Conservation (phyloP, 1,140 invertebrate genomes). For the Pantala flavescens region DNA sequence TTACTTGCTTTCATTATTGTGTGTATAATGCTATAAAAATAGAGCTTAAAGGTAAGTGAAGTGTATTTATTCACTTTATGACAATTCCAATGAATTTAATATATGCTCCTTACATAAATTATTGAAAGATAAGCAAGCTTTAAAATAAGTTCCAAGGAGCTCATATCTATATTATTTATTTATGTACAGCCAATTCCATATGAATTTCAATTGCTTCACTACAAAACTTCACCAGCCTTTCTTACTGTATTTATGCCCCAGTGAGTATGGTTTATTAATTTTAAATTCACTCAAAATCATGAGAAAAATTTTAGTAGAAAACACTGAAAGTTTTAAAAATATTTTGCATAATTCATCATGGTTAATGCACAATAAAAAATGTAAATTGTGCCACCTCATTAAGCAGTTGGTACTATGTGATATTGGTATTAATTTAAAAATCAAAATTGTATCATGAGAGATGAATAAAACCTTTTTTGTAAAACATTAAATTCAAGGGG, state of each 20-base stretch:
- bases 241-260: background rate
- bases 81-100: background rate
- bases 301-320: too few relatives aligned
- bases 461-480: background rate
- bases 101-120: slow-evolving; percentile 3
- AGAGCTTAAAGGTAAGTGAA: background rate
- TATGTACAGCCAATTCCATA: background rate
- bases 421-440: too few relatives aligned
- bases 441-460: too few relatives aligned
- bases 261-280: background rate
- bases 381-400: too few relatives aligned
- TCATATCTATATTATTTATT: background rate
- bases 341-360: too few relatives aligned
- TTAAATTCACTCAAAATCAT: too few relatives aligned
- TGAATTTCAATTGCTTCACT: background rate
- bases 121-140: slow-evolving; percentile 2
- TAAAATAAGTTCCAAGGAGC: slow-evolving; percentile 7
- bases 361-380: too few relatives aligned
- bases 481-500: background rate
- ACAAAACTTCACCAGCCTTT: slow-evolving; percentile 5
- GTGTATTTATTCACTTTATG: background rate
- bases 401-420: too few relatives aligned
- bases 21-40: slow-evolving; percentile 10
- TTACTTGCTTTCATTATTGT: background rate
- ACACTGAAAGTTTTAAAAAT: too few relatives aligned